phyloP scores from a whole-genome alignment of 1,140 invertebrate species.

The Lasioglossum baleicum region DNA sequence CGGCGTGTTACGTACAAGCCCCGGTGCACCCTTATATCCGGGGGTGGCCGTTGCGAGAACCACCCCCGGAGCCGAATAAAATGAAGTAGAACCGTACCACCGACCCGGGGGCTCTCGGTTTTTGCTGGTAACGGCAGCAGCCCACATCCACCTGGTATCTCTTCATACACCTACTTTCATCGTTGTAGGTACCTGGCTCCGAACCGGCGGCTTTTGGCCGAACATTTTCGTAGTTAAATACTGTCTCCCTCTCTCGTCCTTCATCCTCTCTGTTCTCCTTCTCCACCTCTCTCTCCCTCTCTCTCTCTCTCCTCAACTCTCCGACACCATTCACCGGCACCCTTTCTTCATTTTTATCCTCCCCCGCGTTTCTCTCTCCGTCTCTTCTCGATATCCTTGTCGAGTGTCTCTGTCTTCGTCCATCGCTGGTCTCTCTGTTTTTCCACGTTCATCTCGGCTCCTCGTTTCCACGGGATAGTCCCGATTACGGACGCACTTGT shows the following conservation, averaged over 20 bases:
- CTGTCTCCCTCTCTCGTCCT: not conserved
- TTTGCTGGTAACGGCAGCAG: conserved; percentile 46
- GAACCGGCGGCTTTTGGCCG: conserved; percentile 41
- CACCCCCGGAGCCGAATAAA: conserved; percentile 67
- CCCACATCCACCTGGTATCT: conserved; percentile 38
- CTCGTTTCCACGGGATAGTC: conserved; percentile 41
- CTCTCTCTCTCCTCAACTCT: not conserved
- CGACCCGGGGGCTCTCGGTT: conserved; percentile 38
- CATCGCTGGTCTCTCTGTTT: too few species aligned
- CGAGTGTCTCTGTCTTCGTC: too few species aligned
- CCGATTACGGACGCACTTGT: conserved; percentile 51
- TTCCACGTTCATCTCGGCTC: not conserved
- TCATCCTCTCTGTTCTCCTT: not conserved
- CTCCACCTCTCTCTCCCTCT: not conserved
- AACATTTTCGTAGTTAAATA: conserved; percentile 63
- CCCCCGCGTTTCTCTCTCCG: not conserved
- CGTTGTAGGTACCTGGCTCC: conserved; percentile 33
- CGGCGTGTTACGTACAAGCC: not conserved
- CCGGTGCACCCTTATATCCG: too few species aligned
- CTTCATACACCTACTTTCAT: conserved; percentile 29
- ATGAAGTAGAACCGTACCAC: conserved; percentile 73
- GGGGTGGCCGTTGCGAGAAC: too few species aligned
- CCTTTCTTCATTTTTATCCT: conserved; percentile 7
- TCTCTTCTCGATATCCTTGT: too few species aligned
- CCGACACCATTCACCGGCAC: not conserved